Evolutionary conservation across 2,888 invertebrate genomes (phyloP), one percentile per base, ranked within the genome.

Genomic region (Apotomis capreana): DNA sequence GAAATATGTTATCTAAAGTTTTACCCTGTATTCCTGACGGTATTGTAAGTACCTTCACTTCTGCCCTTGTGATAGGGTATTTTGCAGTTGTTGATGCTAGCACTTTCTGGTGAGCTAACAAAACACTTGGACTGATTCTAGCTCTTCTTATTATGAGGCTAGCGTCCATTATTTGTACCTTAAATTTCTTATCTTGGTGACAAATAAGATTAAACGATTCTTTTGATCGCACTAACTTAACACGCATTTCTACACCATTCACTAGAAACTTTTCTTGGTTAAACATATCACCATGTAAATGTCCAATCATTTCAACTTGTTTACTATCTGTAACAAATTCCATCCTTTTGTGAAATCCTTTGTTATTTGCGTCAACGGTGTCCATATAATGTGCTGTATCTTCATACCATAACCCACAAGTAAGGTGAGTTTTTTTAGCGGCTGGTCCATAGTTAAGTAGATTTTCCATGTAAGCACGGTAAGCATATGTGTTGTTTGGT

Each of bases 381-480:
- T 74, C 54, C 74, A 76, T 75, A 13, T 73, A 69, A n/a, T 72
- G 61, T 12, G 75, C 44, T 37, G 76, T 74, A 65, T 78, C 78
- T 74, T 74, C 75, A 74, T 78, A 78, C 78, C 76, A 80, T 57
- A 78, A 67, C 49, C 74, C 74, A 67, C 76, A 76, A n/a, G 75
- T 76, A 13, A 78, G 70, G 68, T 79, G 78, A 4, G 78, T 77
- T 58, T 76, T 12, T 76, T 79, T 80, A 9, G 80, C 78, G 37
- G 70, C 74, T 8, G 76, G 76, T 9, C 74, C 76, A 76, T 80
- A 79, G 58, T 80, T 80, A 15, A 80, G 67, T 10, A 80, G 64
- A 44, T 76, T 78, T 76, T 80, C 80, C 0, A 80, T 74, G 55
- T 80, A 80, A 9, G 79, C 77, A 10, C 77, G 76, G 67, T 78